Conservation (phyloP, 2,888 invertebrate species). For the Metopia argyrocephala region DNA sequence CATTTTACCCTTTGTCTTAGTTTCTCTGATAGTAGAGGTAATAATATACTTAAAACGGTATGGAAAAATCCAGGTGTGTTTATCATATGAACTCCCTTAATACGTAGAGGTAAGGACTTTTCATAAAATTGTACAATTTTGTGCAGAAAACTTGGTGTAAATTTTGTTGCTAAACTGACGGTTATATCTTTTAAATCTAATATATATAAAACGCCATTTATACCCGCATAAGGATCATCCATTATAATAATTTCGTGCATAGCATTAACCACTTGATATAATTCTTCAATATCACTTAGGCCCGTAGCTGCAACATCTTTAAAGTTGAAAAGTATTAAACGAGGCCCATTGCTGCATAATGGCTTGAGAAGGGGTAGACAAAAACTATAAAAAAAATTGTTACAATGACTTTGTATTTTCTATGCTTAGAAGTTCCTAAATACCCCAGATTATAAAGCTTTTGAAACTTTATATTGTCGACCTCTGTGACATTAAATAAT, state of each 20-base stretch:
- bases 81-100: constrained; percentile 81
- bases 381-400: constrained; percentile 69
- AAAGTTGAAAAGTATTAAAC: constrained; percentile 79
- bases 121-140: constrained; percentile 80
- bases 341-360: constrained; percentile 78
- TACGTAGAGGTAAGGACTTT: constrained; percentile 82
- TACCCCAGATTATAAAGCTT: constrained; percentile 73
- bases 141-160: constrained; percentile 81
- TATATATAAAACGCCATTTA: constrained; percentile 80
- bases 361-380: constrained; percentile 73
- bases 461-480: constrained; percentile 66
- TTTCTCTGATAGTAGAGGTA: constrained; percentile 81
- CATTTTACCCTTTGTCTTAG: constrained; percentile 80
- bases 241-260: constrained; percentile 81
- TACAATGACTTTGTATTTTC: no score
- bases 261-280: constrained; percentile 80
- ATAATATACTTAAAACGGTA: constrained; percentile 80
- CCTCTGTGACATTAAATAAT: constrained; percentile 76
- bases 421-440: no score
- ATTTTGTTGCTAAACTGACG: constrained; percentile 80
- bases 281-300: constrained; percentile 74
- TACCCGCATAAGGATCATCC: constrained; percentile 82
- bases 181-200: constrained; percentile 81
- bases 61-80: constrained; percentile 81
- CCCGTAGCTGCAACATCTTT: constrained; percentile 80